Conservation (phyloP, 2,888 invertebrate species). For the Carpatolechia fugitivella region DNA sequence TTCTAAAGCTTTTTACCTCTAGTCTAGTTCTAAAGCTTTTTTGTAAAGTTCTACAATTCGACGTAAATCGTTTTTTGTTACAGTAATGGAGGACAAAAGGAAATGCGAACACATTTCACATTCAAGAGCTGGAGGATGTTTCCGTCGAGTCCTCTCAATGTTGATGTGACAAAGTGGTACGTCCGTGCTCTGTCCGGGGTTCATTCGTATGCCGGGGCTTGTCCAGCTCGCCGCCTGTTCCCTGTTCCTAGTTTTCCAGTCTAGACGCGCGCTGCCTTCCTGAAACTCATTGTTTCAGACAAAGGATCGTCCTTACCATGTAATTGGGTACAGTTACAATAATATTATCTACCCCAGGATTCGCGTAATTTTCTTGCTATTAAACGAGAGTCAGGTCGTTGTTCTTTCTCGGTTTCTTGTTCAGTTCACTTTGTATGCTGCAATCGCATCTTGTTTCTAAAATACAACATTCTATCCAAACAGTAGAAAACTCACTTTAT, state of each 20-base stretch:
- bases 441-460: neutral
- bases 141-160: constrained; percentile 16
- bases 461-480: neutral
- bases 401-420: neutral
- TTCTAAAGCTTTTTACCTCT: too few relatives aligned
- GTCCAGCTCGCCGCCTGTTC: constrained; percentile 8
- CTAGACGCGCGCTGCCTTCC: constrained; percentile 23
- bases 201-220: constrained; percentile 19
- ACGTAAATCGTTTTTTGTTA: too few relatives aligned
- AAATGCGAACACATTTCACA: constrained; percentile 5
- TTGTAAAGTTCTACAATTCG: too few relatives aligned
- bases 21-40: too few relatives aligned
- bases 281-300: constrained; percentile 47
- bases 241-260: constrained; percentile 7
- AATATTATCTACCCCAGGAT: constrained; percentile 2
- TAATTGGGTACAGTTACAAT: constrained; percentile 31
- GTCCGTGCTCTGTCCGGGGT: constrained; percentile 24
- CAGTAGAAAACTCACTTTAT: constrained; percentile 6
- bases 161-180: constrained; percentile 32
- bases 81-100: neutral
- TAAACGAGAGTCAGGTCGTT: neutral
- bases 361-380: constrained; percentile 1
- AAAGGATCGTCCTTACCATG: constrained; percentile 38
- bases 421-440: neutral
- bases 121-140: constrained; percentile 20